Evolutionary conservation across 2,888 invertebrate genomes (phyloP), one percentile per base, ranked within the genome.

Genomic region (Cryptus viduatorius): DNA sequence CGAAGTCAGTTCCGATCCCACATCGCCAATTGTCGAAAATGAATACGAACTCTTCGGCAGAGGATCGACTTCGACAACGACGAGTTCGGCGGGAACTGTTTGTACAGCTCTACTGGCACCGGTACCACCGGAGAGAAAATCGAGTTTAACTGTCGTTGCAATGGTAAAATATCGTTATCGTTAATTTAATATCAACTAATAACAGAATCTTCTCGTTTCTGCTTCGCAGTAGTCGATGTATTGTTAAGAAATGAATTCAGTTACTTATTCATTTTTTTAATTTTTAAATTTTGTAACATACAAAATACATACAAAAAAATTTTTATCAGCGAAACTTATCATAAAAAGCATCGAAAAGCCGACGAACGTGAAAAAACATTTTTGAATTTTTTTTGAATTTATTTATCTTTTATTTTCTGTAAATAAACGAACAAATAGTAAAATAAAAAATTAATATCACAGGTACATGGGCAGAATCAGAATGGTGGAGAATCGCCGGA

Each of bases 31-130:
- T 19, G 97, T 97, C 1, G 98, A 98, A 94, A 98, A 97, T 92
- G 98, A 98, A 93, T 98, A 98, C 91, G 98, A 98, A 94, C 94
- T 98, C 50, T 98, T 98, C 92, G 98, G 98, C n/a, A 96, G 97
- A 94, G 98, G 98, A 3, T 98, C 97, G 1, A 98, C 98, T 0
- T 98, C 97, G 73, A 98, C 98, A 0, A 98, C 98, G 0, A 97
- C 98, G 0, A 98, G 98, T 91, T 98, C 98, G 0, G 98, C 98
- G 64, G 98, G 98, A 75, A 98, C 98, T 0, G 98, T 98, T 24
- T 98, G 98, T 91, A 98, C 98, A 0, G 97, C 98, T 0, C 93
- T 98, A 78, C 95, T 97, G 94, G 96, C 97, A 10, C 98, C 98
- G 0, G 96, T 96, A 64, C 97, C 97, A 44, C 98, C 98, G 0